Evolutionary conservation across 2,888 invertebrate species (phyloP).

Genomic region (Leptogaster cylindrica): DNA sequence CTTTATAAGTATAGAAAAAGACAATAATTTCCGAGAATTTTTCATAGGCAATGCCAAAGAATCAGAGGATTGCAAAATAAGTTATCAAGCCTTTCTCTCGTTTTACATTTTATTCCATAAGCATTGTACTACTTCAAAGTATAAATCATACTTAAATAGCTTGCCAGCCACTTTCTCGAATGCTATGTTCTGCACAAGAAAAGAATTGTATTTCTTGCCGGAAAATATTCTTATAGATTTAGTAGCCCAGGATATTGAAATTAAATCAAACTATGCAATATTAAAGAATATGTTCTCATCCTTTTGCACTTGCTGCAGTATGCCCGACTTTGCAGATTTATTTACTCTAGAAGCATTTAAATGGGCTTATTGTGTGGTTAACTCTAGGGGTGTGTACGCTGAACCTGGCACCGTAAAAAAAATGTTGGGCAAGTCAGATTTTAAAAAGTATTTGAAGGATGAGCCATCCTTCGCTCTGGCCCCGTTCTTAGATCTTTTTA

Average conservation of each 20-base stretch:
- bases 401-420: slow-evolving; percentile 64
- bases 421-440: slow-evolving; percentile 54
- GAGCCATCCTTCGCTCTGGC: slow-evolving; percentile 76
- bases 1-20: slow-evolving; percentile 65
- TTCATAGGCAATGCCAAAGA: slow-evolving; percentile 54
- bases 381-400: slow-evolving; percentile 83
- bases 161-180: slow-evolving; percentile 72
- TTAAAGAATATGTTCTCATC: slow-evolving; percentile 49
- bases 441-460: slow-evolving; percentile 63
- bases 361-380: slow-evolving; percentile 85
- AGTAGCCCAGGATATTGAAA: slow-evolving; percentile 64
- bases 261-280: slow-evolving; percentile 55
- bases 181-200: slow-evolving; percentile 71
- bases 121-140: slow-evolving; percentile 66
- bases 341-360: slow-evolving; percentile 68
- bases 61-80: slow-evolving; percentile 61
- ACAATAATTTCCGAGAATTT: slow-evolving; percentile 65
- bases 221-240: slow-evolving; percentile 65
- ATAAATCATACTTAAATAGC: slow-evolving; percentile 72
- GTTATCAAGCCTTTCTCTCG: slow-evolving; percentile 76
- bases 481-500: slow-evolving; percentile 89
- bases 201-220: slow-evolving; percentile 67
- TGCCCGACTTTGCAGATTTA: slow-evolving; percentile 60
- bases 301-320: slow-evolving; percentile 61
- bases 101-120: slow-evolving; percentile 75